Percentiles rank a stretch among this genome's conserved stretches.
Conservation (phyloP, 1,140 invertebrate genomes). For the Lethocerus indicus region DNA sequence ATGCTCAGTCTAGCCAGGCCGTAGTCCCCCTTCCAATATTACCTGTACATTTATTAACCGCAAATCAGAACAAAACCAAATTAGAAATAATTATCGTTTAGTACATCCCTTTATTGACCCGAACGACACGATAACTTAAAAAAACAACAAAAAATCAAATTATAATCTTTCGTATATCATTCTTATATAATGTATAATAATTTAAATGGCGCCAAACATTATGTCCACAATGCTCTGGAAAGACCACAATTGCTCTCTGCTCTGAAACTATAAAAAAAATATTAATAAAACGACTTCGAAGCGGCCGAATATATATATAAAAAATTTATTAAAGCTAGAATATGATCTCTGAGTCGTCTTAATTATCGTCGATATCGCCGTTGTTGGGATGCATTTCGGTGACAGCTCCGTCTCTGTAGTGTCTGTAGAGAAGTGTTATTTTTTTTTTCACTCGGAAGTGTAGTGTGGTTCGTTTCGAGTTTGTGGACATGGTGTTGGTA, state of each 20-base stretch:
- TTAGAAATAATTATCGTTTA: conserved; percentile 14
- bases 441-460: no score
- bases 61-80: conserved; percentile 10
- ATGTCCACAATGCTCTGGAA: conserved; percentile 15
- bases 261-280: not conserved
- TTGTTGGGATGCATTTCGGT: no score
- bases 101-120: conserved; percentile 13
- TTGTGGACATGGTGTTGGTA: conserved; percentile 15
- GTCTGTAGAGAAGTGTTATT: no score
- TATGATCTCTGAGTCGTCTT: no score
- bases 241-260: conserved; percentile 7
- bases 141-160: not conserved
- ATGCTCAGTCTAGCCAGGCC: conserved; percentile 68
- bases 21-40: no score
- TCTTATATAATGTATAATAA: not conserved
- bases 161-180: conserved; percentile 1
- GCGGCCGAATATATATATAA: no score
- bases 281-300: not conserved
- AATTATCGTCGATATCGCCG: no score
- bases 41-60: no score
- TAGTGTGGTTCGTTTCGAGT: conserved; percentile 6
- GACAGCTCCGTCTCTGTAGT: no score
- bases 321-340: no score
- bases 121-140: conserved; percentile 8
- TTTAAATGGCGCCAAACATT: conserved; percentile 12